Percentiles rank a stretch among this genome's conserved stretches.
Evolutionary conservation across 37 sponge, comb jelly and placozoan genomes (phyloP).

Genomic region (Axinella damicornis): DNA sequence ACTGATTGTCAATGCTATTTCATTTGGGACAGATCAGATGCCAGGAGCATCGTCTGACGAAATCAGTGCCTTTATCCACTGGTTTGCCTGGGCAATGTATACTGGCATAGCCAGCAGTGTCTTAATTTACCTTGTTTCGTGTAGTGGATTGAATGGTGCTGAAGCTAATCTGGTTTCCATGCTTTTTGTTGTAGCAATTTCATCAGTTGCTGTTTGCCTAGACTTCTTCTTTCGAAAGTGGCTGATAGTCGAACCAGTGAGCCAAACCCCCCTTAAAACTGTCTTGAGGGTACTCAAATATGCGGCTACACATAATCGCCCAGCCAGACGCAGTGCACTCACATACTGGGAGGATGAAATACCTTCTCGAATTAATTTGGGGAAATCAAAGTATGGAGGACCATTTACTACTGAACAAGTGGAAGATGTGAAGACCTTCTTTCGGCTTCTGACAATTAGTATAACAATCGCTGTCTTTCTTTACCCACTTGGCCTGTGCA

Average conservation of each 20-base stretch:
- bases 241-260: neutral
- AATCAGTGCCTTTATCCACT: slow-evolving; percentile 2
- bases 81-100: neutral
- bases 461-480: neutral
- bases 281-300: neutral
- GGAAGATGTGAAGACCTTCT: slow-evolving; percentile 26
- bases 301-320: neutral
- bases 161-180: too few species aligned
- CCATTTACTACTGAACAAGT: slow-evolving; percentile 17
- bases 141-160: too few species aligned
- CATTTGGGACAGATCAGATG: slow-evolving; percentile 8
- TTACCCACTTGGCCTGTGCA: neutral
- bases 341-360: neutral
- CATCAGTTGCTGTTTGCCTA: neutral
- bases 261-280: neutral
- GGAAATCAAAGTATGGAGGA: slow-evolving; percentile 2
- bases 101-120: neutral
- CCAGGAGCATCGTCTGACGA: neutral
- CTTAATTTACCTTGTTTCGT: too few species aligned
- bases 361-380: slow-evolving; percentile 3
- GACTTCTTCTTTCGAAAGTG: neutral
- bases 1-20: neutral
- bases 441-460: neutral
- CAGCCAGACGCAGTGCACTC: neutral
- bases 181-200: too few species aligned